Base-by-base conservation (phyloP, 2,797 vertebrate genomes). In the Anolis apletophallus region DNA sequence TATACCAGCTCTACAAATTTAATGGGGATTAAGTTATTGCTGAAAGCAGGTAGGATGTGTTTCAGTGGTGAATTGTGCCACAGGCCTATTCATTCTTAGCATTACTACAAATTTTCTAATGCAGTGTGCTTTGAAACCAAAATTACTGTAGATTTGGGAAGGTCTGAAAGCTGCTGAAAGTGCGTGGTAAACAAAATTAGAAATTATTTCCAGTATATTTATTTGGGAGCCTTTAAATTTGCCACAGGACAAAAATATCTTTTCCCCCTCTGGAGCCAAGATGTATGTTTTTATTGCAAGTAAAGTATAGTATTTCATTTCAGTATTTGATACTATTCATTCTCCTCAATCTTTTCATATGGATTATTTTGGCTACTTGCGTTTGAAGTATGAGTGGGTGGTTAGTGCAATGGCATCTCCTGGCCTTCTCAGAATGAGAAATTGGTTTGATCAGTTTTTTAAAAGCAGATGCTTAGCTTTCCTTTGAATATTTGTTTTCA, bases 141-240 rank as follows among this genome's bases (percentile, higher is more conserved):
- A 86, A 81, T 81, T 86, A 10, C 67, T 71, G 74, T 69, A 10
- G 55, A 71, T 8, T 26, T 88, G 73, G n/a, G 23, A 86, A 76
- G 80, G 32, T 17, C 13, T 77, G 79, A 87, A 90, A 50, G 36
- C n/a, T 73, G 64, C 9, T 5, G 26, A 9, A 85, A 64, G 85
- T 86, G 52, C 5, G 8, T 86, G 67, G 79, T 82, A 54, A 72
- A 67, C 85, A 64, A 68, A 72, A 72, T 91, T 82, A 79, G 67
- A 46, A 81, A 46, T 36, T 11, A 0, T 68, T 85, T 57, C 73
- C 83, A 61, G 50, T 81, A 74, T 85, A 11, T 69, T 86, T 88
- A 64, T 87, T 87, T 64, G 46, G 54, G 78, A 52, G 7, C 55
- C 0, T 10, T 61, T 59, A 13, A 32, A 82, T 81, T 50, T 89